Percentiles rank a stretch among this genome's conserved stretches.
phyloP scores from a whole-genome alignment of 2,113 vertebrate genomes.

The Erinaceus europaeus region DNA sequence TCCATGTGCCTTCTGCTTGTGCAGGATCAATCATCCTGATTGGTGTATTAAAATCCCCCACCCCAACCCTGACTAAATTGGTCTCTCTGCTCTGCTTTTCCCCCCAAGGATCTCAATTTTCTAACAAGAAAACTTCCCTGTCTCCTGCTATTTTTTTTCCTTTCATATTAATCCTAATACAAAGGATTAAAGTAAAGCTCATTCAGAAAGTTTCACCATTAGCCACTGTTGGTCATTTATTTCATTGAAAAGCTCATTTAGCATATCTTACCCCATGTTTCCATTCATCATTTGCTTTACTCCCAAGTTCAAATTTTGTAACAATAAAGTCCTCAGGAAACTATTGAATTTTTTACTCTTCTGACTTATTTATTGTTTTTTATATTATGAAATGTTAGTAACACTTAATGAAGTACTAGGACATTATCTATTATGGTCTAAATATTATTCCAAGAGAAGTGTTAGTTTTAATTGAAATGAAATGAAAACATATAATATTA shows the following conservation, averaged over 20 bases:
- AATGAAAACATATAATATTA: slow-evolving; percentile 1
- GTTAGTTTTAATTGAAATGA: slow-evolving; percentile 24
- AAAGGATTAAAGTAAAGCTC: neutral
- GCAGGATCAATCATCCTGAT: slow-evolving; percentile 47
- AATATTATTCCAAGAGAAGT: neutral
- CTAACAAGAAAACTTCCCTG: neutral
- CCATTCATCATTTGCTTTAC: neutral
- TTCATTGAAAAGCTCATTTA: neutral
- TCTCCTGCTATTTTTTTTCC: neutral
- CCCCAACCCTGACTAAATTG: slow-evolving; percentile 28
- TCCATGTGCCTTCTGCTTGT: slow-evolving; percentile 51
- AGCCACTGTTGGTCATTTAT: neutral
- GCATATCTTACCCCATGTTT: neutral
- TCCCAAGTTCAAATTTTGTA: neutral
- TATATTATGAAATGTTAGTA: neutral
- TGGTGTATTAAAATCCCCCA: slow-evolving; percentile 60
- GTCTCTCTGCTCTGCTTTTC: slow-evolving; percentile 25
- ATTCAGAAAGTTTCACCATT: neutral
- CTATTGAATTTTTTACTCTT: neutral
- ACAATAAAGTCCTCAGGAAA: neutral
- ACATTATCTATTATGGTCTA: neutral
- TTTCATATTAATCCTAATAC: slow-evolving; percentile 26
- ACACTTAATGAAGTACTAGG: neutral
- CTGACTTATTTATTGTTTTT: neutral
- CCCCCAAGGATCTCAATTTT: slow-evolving; percentile 41